Conservation (phyloP, 2,888 invertebrate species). For the Agonopterix alstromeriana region DNA sequence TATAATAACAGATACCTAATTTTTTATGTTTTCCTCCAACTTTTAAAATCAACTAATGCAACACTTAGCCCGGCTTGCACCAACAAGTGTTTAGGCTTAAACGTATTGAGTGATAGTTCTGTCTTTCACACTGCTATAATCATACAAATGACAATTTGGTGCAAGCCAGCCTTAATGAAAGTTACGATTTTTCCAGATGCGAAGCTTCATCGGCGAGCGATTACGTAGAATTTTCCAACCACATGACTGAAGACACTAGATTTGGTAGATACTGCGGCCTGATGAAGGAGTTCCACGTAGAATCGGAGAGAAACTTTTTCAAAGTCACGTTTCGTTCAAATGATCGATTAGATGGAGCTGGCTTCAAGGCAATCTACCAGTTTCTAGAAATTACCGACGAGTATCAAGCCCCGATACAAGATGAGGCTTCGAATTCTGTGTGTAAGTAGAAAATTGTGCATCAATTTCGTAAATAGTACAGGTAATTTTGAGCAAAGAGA, state of each 20-base stretch:
- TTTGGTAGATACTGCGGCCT: constrained; percentile 93
- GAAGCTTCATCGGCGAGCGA: constrained; percentile 94
- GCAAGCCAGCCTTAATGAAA: no score
- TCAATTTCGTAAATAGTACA: not conserved
- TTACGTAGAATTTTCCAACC: constrained; percentile 97
- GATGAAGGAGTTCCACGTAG: constrained; percentile 86
- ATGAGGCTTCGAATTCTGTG: constrained; percentile 46
- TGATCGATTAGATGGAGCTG: constrained; percentile 93
- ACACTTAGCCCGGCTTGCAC: no score
- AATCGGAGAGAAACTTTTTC: constrained; percentile 95
- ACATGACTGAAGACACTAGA: constrained; percentile 91
- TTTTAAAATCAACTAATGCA: no score
- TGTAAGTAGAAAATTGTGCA: constrained; percentile 36
- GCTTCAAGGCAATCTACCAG: constrained; percentile 94
- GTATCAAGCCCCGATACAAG: constrained; percentile 58
- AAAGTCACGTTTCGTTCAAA: constrained; percentile 96
- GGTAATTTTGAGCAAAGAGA: no score
- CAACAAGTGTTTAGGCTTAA: no score
- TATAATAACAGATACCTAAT: no score
- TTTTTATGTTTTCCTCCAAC: no score
- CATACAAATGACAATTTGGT: no score
- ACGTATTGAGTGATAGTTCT: no score
- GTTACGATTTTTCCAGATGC: constrained; percentile 80
- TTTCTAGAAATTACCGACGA: constrained; percentile 85
- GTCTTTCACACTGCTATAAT: no score